phyloP scores from a whole-genome alignment of 2,797 vertebrate genomes.

The Coccyzus lansbergi region DNA sequence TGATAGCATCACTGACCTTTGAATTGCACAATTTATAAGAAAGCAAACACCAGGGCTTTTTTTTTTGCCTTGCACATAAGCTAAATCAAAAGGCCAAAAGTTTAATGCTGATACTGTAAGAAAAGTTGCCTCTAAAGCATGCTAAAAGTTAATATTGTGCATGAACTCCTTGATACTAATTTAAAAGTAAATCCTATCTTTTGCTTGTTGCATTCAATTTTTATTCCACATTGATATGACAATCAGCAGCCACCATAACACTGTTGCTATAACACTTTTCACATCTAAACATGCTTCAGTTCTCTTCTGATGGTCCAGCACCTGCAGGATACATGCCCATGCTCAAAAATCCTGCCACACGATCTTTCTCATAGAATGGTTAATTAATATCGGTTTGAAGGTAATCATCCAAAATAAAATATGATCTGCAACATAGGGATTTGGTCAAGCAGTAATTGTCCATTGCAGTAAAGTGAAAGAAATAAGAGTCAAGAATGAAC shows the following conservation, averaged over 20 bases:
- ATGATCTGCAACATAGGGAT: rapidly evolving
- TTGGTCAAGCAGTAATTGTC: neutral
- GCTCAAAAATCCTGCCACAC: neutral
- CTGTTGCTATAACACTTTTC: neutral
- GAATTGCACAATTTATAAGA: conserved; percentile 53
- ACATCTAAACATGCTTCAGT: neutral
- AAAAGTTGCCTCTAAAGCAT: neutral
- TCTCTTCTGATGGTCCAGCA: neutral
- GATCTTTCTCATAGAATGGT: neutral
- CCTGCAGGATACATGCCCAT: rapidly evolving
- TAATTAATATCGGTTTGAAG: neutral
- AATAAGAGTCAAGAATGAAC: neutral
- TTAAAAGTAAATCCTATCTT: neutral
- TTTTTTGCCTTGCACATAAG: neutral
- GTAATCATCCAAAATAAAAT: neutral
- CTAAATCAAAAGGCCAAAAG: neutral
- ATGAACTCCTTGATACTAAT: neutral
- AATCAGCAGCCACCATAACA: neutral
- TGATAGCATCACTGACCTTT: conserved; percentile 66
- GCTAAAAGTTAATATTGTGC: neutral
- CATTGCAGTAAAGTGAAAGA: neutral
- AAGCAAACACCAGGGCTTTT: neutral
- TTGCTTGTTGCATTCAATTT: neutral
- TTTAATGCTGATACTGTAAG: neutral
- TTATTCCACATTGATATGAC: neutral